phyloP scores from a whole-genome alignment of 2,113 vertebrate genomes.

The Benthochromis sp. region DNA sequence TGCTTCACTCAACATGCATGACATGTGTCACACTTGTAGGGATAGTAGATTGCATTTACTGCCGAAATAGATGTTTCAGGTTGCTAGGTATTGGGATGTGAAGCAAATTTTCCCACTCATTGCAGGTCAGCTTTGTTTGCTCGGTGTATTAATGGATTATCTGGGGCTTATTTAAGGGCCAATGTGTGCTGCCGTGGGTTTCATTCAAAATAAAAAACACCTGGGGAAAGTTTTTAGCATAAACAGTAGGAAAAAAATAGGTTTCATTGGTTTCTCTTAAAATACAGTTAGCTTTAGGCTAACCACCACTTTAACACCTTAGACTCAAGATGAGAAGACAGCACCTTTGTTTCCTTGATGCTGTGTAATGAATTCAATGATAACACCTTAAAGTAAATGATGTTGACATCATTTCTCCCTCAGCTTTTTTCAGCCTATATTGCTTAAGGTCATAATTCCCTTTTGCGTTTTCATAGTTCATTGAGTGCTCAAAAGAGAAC shows the following conservation, averaged over 20 bases:
- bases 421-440: not conserved
- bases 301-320: not conserved
- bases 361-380: not conserved
- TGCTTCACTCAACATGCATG: not conserved
- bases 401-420: not conserved
- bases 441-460: not conserved
- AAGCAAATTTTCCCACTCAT: not conserved
- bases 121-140: not conserved
- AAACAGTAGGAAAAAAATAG: not conserved
- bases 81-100: slow-evolving; percentile 20
- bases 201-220: not conserved
- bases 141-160: not conserved
- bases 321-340: not conserved
- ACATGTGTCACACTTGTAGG: not conserved
- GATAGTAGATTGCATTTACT: not conserved
- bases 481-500: not conserved
- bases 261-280: not conserved
- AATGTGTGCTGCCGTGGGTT: not conserved
- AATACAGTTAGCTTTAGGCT: not conserved
- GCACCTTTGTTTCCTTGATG: not conserved
- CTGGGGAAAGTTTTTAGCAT: not conserved
- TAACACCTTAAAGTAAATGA: not conserved
- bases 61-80: not conserved
- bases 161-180: slow-evolving; percentile 1
- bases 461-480: not conserved